Base-by-base conservation (phyloP, 2,113 vertebrate genomes). In the Camelus dromedarius region DNA sequence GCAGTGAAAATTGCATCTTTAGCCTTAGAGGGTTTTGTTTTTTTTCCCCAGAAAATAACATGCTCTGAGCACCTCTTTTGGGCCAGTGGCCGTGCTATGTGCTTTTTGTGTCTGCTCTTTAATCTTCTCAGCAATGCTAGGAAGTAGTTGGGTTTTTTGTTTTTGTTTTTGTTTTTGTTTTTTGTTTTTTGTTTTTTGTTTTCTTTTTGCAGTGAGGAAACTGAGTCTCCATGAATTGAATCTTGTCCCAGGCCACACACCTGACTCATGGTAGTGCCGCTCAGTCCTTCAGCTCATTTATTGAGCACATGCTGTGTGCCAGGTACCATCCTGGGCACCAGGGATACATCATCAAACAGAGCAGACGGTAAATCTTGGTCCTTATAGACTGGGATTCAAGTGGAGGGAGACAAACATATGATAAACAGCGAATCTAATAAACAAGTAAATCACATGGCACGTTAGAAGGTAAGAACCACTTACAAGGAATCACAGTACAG, bases 351-450 rank as follows among this genome's bases (percentile, higher is more conserved):
- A 11, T 38, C 10, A 79, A 69, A 10, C 4, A 54, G 69, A 72
- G 42, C 16, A 32, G 87, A 84, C 28, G 6, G 6, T 22, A 22
- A 26, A 66, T 38, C 50, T 50, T 1, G 1, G 83, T 42, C 52
- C 8, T 16, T 60, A 2, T 12, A 54, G 46, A 70, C 13, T 24
- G 66, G 38, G 50, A 30, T 64, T 38, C 73, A 11, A 26, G n/a
- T n/a, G 11, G 70, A 88, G 64, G 35, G 69, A 94, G 80, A 26
- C 2, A 3, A 6, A 8, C 2, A 3, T 8, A 8, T 0, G 9
- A 16, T n/a, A 56, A 64, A 84, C 14, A 83, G 14, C 9, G 32
- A 20, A 32, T 7, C 6, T 13, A 26, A 26, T 0, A 19, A 32
- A 52, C 42, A 75, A 80, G n/a, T 22, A 32, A 76, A 50, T 64